These are phyloP conservation scores for Drosophila nr. perissopoda DNA, from an alignment of 2,888 invertebrate genomes.

Conservation along the genomic window DNA sequence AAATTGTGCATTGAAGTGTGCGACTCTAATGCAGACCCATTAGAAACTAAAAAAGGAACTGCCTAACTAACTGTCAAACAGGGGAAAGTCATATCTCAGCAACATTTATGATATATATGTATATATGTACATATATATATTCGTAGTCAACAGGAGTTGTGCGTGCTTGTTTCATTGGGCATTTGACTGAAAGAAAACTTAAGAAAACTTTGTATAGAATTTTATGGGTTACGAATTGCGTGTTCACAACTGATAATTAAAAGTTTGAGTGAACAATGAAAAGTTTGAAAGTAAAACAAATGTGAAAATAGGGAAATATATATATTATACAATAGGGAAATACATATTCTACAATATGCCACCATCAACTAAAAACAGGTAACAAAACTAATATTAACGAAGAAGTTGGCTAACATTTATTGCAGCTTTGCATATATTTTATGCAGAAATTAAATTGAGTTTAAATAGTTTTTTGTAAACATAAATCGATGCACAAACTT, in stretches of 20 bases:
- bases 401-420: background rate
- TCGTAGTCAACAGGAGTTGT: too few relatives aligned
- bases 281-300: background rate
- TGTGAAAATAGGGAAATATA: background rate
- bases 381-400: background rate
- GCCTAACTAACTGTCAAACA: background rate
- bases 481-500: background rate
- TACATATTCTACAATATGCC: background rate
- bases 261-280: background rate
- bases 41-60: background rate
- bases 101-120: background rate
- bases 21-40: constrained; percentile 4
- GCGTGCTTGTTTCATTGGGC: background rate
- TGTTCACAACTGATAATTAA: background rate
- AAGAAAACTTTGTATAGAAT: background rate
- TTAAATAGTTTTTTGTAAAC: background rate
- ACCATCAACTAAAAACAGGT: background rate
- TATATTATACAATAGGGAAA: background rate
- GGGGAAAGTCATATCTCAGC: background rate
- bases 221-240: background rate
- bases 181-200: background rate
- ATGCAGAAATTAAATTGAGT: background rate
- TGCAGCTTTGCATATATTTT: background rate
- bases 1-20: constrained; percentile 11
- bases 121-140: too few relatives aligned